Conservation (phyloP, 1,140 invertebrate species). For the Lucilia cuprina region DNA sequence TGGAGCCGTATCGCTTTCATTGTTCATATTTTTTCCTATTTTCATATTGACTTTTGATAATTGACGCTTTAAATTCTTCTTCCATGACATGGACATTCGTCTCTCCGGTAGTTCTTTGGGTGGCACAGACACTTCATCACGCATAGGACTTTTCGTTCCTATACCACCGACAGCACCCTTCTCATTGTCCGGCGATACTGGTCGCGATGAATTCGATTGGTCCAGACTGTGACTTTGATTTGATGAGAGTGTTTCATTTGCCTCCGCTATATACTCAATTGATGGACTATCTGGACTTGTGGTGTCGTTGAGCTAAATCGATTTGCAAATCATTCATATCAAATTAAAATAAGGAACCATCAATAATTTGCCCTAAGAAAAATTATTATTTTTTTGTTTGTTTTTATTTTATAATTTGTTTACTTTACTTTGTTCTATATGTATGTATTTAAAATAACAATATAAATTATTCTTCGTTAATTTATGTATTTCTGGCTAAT, state of each 20-base stretch:
- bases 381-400: neutral
- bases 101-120: conserved; percentile 54
- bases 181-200: conserved; percentile 47
- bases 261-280: conserved; percentile 56
- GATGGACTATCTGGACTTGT: conserved; percentile 60
- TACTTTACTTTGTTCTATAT: neutral
- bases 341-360: conserved; percentile 32
- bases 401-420: neutral
- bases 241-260: conserved; percentile 43
- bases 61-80: conserved; percentile 78
- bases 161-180: conserved; percentile 5
- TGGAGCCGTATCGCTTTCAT: conserved; percentile 65
- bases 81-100: conserved; percentile 71
- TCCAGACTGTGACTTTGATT: conserved; percentile 32
- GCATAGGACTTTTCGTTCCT: conserved; percentile 48
- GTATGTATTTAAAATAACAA: neutral
- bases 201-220: conserved; percentile 44
- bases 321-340: conserved; percentile 39
- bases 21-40: conserved; percentile 65
- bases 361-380: conserved; percentile 5
- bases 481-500: too few relatives aligned
- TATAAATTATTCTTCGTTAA: too few relatives aligned
- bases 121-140: conserved; percentile 46
- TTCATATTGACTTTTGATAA: conserved; percentile 82
- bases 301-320: conserved; percentile 59